A percentile compares a stretch with the other conserved stretches of the same genome.
Conservation (phyloP, 2,113 vertebrate species). For the Myotis brandtii region DNA sequence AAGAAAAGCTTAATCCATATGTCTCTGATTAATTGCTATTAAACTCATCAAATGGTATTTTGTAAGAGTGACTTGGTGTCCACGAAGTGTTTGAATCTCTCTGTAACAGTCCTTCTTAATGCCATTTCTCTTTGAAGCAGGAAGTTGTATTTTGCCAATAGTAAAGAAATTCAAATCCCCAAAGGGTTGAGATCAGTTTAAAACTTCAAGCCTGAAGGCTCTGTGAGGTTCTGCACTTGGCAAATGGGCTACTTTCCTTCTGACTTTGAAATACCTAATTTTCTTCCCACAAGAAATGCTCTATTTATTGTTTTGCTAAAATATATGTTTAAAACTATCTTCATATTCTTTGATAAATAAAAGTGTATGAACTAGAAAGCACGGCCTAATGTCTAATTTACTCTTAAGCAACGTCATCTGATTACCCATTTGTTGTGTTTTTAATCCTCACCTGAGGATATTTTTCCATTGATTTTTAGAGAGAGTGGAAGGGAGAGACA, state of each 20-base stretch:
- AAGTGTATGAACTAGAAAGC: not conserved
- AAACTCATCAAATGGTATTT: conserved; percentile 78
- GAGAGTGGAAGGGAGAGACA: too few relatives aligned
- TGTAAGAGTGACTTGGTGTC: conserved; percentile 73
- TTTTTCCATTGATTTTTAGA: too few relatives aligned
- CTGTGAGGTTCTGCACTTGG: conserved; percentile 67
- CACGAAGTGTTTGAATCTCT: conserved; percentile 62
- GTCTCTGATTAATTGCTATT: conserved; percentile 75
- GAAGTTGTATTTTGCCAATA: conserved; percentile 81
- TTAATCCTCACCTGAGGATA: too few relatives aligned
- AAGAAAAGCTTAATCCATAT: conserved; percentile 73
- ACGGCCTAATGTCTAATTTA: not conserved
- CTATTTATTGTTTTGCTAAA: conserved; percentile 57
- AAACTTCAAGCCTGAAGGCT: conserved; percentile 71
- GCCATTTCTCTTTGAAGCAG: conserved; percentile 78
- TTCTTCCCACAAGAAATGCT: conserved; percentile 50
- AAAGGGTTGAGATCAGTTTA: conserved; percentile 76
- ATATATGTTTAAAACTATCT: conserved; percentile 37
- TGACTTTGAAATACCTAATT: conserved; percentile 74
- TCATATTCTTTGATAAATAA: conserved; percentile 41
- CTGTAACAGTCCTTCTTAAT: conserved; percentile 70
- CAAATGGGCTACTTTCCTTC: conserved; percentile 55
- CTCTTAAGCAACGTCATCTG: conserved; percentile 35
- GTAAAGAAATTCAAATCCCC: conserved; percentile 79
- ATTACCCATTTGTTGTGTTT: too few relatives aligned